Conservation (phyloP, 2,888 invertebrate genomes). For the Romanomermis culicivorax region DNA sequence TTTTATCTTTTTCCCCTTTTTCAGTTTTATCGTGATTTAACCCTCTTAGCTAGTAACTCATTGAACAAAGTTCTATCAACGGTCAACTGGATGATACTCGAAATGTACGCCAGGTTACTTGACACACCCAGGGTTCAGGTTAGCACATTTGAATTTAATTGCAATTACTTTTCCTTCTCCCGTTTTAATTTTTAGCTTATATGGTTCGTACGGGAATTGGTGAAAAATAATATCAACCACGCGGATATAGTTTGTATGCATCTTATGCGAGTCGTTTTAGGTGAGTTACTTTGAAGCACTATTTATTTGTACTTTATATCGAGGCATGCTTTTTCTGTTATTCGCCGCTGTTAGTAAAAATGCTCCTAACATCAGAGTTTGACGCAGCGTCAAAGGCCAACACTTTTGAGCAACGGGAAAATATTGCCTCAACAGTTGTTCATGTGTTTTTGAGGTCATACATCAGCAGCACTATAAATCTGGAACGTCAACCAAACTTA, state of each 20-base stretch:
- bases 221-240: background rate
- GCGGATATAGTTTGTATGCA: background rate
- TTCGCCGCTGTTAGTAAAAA: too few species aligned
- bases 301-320: too few species aligned
- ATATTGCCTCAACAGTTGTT: background rate
- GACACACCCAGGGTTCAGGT: slow-evolving; percentile 6
- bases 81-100: slow-evolving; percentile 1
- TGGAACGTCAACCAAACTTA: too few species aligned
- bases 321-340: too few species aligned
- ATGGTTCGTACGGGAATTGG: background rate
- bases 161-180: background rate
- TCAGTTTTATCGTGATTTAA: slow-evolving; percentile 6
- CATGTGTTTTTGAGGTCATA: too few species aligned
- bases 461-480: too few species aligned
- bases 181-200: background rate
- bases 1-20: too few species aligned
- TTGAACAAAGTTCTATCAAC: background rate
- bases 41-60: background rate
- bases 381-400: background rate
- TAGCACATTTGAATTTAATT: background rate
- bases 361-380: too few species aligned
- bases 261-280: background rate
- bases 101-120: background rate
- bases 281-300: too few species aligned
- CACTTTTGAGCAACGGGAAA: background rate